Evolutionary conservation across 2,888 invertebrate species (phyloP).

Genomic region (Caenorhabditis uteleia): DNA sequence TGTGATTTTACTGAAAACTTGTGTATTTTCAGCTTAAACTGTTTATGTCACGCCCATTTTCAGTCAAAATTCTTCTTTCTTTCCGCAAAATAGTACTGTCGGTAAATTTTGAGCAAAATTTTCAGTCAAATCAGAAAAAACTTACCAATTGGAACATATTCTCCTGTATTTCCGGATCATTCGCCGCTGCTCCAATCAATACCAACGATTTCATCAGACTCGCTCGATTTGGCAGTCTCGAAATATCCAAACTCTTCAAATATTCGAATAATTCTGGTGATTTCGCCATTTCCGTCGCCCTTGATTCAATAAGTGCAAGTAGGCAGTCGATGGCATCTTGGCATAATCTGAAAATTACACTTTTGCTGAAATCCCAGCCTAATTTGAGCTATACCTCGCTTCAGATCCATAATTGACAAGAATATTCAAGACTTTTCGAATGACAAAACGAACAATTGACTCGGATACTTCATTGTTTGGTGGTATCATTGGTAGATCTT

Average conservation of each 20-base stretch:
- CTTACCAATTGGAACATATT: slow-evolving; percentile 56
- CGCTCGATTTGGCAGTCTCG: slow-evolving; percentile 70
- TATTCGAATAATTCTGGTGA: slow-evolving; percentile 41
- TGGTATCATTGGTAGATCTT: slow-evolving; percentile 40
- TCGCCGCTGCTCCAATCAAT: slow-evolving; percentile 69
- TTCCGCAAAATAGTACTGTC: no score
- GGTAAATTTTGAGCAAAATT: no score
- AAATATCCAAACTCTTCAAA: slow-evolving; percentile 34
- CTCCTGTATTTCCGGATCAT: slow-evolving; percentile 46
- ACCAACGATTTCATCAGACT: slow-evolving; percentile 81
- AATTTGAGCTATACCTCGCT: slow-evolving; percentile 42
- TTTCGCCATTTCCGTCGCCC: slow-evolving; percentile 41
- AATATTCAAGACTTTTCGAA: slow-evolving; percentile 77
- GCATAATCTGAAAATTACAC: slow-evolving; percentile 34
- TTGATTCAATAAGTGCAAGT: slow-evolving; percentile 73
- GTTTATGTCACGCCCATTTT: no score
- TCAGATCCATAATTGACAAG: slow-evolving; percentile 70
- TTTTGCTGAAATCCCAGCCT: background rate
- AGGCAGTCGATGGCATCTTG: slow-evolving; percentile 72
- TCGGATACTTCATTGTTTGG: slow-evolving; percentile 25
- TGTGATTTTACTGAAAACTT: background rate
- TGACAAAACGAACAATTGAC: slow-evolving; percentile 72
- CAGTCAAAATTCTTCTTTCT: no score
- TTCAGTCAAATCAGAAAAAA: background rate
- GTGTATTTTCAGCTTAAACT: background rate